Conservation (phyloP, 2,113 vertebrate genomes). For the Ochotona princeps region DNA sequence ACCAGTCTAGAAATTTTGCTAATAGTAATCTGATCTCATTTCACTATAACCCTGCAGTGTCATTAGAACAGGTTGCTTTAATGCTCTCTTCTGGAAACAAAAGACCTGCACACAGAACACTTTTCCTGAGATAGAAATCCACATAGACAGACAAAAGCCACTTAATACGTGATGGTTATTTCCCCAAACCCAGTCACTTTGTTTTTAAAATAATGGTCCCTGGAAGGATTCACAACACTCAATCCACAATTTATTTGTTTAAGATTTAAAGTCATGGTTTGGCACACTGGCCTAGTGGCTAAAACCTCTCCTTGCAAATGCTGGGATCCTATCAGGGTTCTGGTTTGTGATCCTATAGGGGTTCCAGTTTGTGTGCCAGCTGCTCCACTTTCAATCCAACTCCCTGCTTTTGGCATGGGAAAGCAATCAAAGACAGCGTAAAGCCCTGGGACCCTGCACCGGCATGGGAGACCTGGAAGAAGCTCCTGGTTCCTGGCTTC, state of each 20-base stretch:
- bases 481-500: too few relatives aligned
- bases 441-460: too few relatives aligned
- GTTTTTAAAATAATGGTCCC: conserved; percentile 15
- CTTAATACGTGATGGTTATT: neutral
- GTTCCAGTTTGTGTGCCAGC: too few relatives aligned
- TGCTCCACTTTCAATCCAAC: too few relatives aligned
- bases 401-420: too few relatives aligned
- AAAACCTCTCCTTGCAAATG: too few relatives aligned
- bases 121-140: neutral
- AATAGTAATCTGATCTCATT: conserved; percentile 29
- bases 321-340: too few relatives aligned
- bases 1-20: conserved; percentile 15
- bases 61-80: neutral
- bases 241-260: neutral
- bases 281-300: too few relatives aligned
- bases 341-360: too few relatives aligned
- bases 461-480: too few relatives aligned
- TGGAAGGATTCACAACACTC: neutral
- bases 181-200: conserved; percentile 1
- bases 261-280: too few relatives aligned
- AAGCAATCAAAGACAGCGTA: too few relatives aligned
- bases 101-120: conserved; percentile 26
- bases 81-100: conserved; percentile 56
- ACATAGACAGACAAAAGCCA: neutral
- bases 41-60: neutral